Evolutionary conservation across 2,113 vertebrate species (phyloP), one percentile per base, ranked within the genome.

Genomic region (Lophochroa leadbeateri): DNA sequence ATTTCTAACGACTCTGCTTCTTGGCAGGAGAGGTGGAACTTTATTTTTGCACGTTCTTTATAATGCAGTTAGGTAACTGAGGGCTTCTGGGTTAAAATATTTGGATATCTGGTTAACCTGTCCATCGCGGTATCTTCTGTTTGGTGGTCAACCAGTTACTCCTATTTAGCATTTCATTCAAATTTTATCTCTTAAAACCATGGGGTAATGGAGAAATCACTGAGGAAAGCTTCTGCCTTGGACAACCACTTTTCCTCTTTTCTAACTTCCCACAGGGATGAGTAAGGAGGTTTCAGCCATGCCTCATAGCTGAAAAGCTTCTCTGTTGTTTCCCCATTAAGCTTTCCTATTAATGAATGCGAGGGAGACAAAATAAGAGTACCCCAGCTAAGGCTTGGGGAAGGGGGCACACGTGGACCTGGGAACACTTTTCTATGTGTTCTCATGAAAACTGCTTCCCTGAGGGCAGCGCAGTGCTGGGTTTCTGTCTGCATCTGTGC

Each of bases 391-490:
- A 43, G 9, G 12, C 23, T 67, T 82, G 65, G 4, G 10, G 3
- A 77, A 63, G 19, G 27, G 52, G 10, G 5, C 21, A 18, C 1
- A 2, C 7, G 17, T 53, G 25, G 5, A 28, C 10, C 31, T n/a
- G 23, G 4, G 21, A 17, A 4, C 57, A 44, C n/a, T 83, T 68
- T 33, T 50, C 19, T 7, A 0, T 0, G 0, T 52, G 9, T 81
- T 67, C 86, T 57, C 13, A 21, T 46, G 57, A 35, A 61, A 86
- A n/a, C 55, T 0, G 1, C 19, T 47, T 52, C 3, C 9, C 6
- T 0, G 1, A 21, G 41, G 10, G 33, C 31, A 37, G 7, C 17
- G 10, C 31, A 21, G 24, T 13, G 21, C 25, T 0, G 1, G 13
- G 2, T 69, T 82, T 65, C 49, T 60, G 11, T 28, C 11, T 5